Conservation (phyloP, 2,113 vertebrate species). For the Garra rufa region DNA sequence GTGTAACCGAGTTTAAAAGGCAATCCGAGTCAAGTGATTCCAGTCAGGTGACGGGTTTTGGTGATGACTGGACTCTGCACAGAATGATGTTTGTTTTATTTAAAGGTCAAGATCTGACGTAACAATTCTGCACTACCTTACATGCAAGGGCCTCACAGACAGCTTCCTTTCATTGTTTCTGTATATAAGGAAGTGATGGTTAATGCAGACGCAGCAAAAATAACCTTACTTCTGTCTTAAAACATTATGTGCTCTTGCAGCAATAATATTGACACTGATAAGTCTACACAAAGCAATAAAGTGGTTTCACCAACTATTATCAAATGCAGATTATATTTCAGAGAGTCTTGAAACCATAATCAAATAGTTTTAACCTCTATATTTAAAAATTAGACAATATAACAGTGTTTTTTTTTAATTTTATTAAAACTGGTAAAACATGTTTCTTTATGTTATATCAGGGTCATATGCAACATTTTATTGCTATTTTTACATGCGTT, state of each 20-base stretch:
- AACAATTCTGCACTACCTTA: neutral
- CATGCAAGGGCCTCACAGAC: slow-evolving; percentile 48
- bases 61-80: neutral
- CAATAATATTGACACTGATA: neutral
- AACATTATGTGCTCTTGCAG: slow-evolving; percentile 13
- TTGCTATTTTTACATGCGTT: neutral
- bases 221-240: slow-evolving; percentile 4
- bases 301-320: neutral
- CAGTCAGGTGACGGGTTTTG: neutral
- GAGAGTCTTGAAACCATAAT: neutral
- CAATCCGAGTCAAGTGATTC: neutral
- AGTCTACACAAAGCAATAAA: neutral
- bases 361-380: neutral
- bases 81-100: neutral
- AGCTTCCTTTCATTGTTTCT: slow-evolving; percentile 73
- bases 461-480: neutral
- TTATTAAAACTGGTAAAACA: neutral
- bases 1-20: neutral
- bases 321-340: neutral
- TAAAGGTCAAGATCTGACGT: neutral
- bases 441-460: neutral
- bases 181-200: slow-evolving; percentile 66
- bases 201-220: slow-evolving; percentile 68
- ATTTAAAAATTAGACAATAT: neutral
- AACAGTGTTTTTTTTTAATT: neutral